These are phyloP conservation scores for Aculops lycopersici DNA, from an alignment of 1,140 invertebrate genomes.

Conservation along the genomic window DNA sequence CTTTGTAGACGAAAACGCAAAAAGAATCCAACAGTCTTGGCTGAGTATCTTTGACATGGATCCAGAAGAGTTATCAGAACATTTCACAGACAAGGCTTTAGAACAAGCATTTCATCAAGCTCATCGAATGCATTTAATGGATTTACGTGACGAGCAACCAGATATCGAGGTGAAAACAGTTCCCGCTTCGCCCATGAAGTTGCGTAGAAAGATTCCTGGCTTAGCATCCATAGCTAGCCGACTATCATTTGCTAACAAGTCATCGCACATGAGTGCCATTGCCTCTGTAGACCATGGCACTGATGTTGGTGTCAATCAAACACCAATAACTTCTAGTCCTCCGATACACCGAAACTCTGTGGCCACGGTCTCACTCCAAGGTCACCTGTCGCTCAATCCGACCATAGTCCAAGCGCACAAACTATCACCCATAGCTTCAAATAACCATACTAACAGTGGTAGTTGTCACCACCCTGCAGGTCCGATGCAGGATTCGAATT, in stretches of 20 bases:
- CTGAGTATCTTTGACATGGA: slow-evolving; percentile 4
- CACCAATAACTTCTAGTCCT: no score
- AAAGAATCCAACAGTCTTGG: slow-evolving; percentile 31
- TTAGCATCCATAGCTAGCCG: slow-evolving; percentile 3
- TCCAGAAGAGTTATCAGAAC: slow-evolving; percentile 3
- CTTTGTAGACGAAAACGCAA: slow-evolving; percentile 37
- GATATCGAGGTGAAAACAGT: slow-evolving; percentile 29
- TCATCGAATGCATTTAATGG: slow-evolving; percentile 4
- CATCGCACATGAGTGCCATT: not conserved
- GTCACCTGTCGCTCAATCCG: no score
- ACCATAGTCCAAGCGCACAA: no score
- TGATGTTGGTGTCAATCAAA: no score
- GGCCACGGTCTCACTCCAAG: no score
- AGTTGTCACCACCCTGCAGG: no score
- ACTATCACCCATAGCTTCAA: no score
- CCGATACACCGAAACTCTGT: no score
- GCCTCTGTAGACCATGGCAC: slow-evolving; percentile 1
- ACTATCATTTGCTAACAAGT: no score
- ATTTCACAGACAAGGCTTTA: slow-evolving; percentile 2
- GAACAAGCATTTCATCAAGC: slow-evolving; percentile 1
- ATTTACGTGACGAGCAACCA: slow-evolving; percentile 2
- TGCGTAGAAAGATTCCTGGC: slow-evolving; percentile 3
- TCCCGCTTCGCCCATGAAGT: slow-evolving; percentile 2
- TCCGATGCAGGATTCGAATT: no score
- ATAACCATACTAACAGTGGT: no score